Evolutionary conservation across 2,888 invertebrate species (phyloP), one percentile per base, ranked within the genome.

Genomic region (Malthinus flaveolus): DNA sequence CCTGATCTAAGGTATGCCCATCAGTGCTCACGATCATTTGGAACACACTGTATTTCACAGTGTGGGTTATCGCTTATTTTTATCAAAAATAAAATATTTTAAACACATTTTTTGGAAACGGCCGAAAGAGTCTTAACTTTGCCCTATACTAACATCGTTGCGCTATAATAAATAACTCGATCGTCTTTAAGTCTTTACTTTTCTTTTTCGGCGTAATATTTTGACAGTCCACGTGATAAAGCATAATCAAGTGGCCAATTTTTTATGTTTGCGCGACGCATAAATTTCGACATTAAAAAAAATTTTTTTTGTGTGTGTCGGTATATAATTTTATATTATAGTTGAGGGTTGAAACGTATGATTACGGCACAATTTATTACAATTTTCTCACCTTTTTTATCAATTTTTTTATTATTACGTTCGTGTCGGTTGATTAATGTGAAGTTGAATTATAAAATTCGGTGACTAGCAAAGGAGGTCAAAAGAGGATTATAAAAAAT

Each of bases 211-310:
- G 68, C 65, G 69, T 69, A 71, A 70, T 70, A 71, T 72, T 72
- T 71, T 71, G 73, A 73, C 72, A 73, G 71, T 64, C 66, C 59
- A 61, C 69, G 71, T 63, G 71, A 73, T 73, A 73, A 73, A 73
- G 63, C 70, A 73, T 73, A 73, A 73, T 73, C 72, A 73, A 72
- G 73, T 71, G 71, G 73, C 72, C 61, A n/a, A n/a, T n/a, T n/a
- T n/a, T n/a, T n/a, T 67, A 65, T 64, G 66, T 70, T 68, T 68
- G 63, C 23, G 56, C 68, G 66, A 64, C 65, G 66, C 68, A 69
- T 70, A 71, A 71, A 71, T 71, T 67, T 63, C 62, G 61, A 66
- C 61, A 68, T 69, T 67, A 69, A 68, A 23, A 23, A 23, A 23
- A 23, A 23, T 3, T 3, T 3, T 3, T 3, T 3, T 23, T 23